Evolutionary conservation across 2,113 vertebrate genomes (phyloP).

Genomic region (Dasyornis broadbenti): DNA sequence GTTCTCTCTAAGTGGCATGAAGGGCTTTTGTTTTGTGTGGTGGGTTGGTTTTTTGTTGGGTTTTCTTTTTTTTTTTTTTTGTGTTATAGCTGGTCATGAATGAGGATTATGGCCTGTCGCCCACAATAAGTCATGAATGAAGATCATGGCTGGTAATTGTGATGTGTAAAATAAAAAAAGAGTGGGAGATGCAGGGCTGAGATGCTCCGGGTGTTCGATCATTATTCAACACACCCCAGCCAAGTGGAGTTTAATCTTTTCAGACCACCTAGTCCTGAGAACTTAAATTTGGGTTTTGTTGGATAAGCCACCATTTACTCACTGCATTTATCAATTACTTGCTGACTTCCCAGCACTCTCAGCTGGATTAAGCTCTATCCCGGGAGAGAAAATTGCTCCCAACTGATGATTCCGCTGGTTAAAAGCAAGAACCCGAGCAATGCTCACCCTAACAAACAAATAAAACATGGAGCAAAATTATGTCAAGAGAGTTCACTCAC

Average conservation of each 20-base stretch:
- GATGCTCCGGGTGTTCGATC: neutral
- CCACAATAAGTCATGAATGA: constrained; percentile 60
- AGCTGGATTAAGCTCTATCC: neutral
- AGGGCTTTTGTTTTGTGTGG: constrained; percentile 21
- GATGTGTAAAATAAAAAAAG: constrained; percentile 47
- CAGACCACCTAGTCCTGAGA: constrained; percentile 38
- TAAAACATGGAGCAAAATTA: neutral
- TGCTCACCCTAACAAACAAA: neutral
- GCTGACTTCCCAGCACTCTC: neutral
- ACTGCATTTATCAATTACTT: constrained; percentile 18
- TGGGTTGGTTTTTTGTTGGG: neutral
- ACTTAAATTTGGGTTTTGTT: constrained; percentile 11
- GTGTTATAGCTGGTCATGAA: constrained; percentile 30
- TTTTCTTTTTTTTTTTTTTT: neutral
- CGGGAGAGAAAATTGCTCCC: neutral
- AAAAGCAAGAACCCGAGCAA: neutral
- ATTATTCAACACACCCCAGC: neutral
- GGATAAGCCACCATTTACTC: neutral
- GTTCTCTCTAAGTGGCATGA: constrained; percentile 25
- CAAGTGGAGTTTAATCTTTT: constrained; percentile 30
- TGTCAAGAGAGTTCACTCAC: neutral
- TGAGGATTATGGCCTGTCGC: constrained; percentile 57
- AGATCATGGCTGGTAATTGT: constrained; percentile 63
- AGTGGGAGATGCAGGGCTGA: neutral
- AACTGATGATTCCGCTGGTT: neutral